Evolutionary conservation across 2,888 invertebrate species (phyloP).

Genomic region (Synanthedon formicaeformis): DNA sequence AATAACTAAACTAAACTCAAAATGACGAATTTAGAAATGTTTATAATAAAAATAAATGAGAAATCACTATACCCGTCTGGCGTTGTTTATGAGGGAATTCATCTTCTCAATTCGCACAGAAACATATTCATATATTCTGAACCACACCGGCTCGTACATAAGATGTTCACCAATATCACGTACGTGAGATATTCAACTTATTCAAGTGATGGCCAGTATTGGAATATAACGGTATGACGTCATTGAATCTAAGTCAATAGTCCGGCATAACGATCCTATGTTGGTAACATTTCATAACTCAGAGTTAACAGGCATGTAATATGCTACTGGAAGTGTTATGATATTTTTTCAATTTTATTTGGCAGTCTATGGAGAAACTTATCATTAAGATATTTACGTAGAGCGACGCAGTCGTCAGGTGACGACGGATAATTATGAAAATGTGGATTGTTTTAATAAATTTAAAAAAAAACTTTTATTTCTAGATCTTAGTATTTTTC

Average conservation of each 20-base stretch:
- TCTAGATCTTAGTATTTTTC: too few species aligned
- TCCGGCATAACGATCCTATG: conserved; percentile 32
- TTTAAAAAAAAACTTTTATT: too few species aligned
- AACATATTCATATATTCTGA: neutral
- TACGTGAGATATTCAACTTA: neutral
- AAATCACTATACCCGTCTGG: too few species aligned
- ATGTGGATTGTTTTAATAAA: too few species aligned
- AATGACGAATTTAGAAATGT: too few species aligned
- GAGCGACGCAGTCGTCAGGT: too few species aligned
- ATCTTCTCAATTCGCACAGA: neutral
- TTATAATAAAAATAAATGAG: too few species aligned
- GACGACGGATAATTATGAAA: too few species aligned
- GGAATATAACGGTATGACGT: conserved; percentile 23
- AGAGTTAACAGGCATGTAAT: conserved; percentile 5
- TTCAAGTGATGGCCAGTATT: neutral
- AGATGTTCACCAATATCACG: neutral
- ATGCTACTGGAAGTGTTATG: conserved; percentile 11
- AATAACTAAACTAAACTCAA: too few species aligned
- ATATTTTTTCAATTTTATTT: too few species aligned
- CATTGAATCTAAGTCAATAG: conserved; percentile 50
- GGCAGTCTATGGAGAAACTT: too few species aligned
- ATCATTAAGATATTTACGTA: too few species aligned
- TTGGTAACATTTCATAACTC: conserved; percentile 48
- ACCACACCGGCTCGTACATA: neutral
- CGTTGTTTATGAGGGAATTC: neutral